Evolutionary conservation across 2,113 vertebrate species (phyloP).

Genomic region (Crotalus tigris): DNA sequence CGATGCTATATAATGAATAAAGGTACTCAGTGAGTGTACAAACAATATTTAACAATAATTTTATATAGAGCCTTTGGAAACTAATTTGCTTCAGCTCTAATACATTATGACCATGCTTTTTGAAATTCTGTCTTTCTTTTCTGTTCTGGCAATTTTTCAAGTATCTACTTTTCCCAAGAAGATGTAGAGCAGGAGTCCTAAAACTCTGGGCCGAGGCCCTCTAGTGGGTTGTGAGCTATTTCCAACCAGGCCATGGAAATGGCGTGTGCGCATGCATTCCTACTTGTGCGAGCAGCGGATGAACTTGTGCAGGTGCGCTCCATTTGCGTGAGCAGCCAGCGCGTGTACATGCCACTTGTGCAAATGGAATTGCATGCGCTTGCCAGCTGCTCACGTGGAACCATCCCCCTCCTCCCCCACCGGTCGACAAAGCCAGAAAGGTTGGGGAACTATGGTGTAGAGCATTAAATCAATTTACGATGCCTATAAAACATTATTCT

Average conservation of each 20-base stretch:
- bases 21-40: neutral
- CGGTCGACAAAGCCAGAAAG: neutral
- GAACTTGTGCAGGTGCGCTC: neutral
- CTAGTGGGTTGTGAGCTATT: neutral
- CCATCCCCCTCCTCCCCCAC: neutral
- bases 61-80: neutral
- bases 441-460: neutral
- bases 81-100: neutral
- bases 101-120: neutral
- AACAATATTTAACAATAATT: neutral
- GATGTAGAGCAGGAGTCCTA: neutral
- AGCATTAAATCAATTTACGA: neutral
- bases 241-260: neutral
- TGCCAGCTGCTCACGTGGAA: neutral
- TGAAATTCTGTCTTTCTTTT: neutral
- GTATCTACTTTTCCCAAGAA: neutral
- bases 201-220: neutral
- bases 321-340: neutral
- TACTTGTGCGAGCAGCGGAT: neutral
- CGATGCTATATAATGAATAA: neutral
- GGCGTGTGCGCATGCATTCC: neutral
- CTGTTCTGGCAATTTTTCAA: neutral
- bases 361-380: neutral
- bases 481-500: neutral
- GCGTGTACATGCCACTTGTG: accelerated